Evolutionary conservation across 2,888 invertebrate species (phyloP).

Genomic region (Salpingus planirostris): DNA sequence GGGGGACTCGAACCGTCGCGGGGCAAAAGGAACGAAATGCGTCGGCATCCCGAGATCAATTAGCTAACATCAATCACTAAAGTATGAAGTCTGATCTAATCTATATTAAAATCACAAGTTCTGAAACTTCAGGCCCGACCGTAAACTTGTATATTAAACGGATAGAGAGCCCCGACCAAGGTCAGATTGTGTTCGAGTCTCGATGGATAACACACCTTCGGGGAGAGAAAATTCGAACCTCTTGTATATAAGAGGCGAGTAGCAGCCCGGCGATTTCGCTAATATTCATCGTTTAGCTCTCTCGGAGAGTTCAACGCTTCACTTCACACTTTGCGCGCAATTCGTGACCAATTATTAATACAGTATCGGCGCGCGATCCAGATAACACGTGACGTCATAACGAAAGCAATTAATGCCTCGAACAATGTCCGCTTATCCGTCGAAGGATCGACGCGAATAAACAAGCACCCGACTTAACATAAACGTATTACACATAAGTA

Average conservation of each 20-base stretch:
- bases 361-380: constrained; percentile 16
- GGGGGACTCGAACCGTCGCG: too few relatives aligned
- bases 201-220: too few relatives aligned
- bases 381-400: constrained; percentile 24
- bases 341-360: constrained; percentile 23
- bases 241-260: too few relatives aligned
- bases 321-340: constrained; percentile 12
- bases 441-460: constrained; percentile 30
- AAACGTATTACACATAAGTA: constrained; percentile 26
- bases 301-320: constrained; percentile 6
- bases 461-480: constrained; percentile 30
- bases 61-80: constrained; percentile 27
- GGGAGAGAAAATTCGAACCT: too few relatives aligned
- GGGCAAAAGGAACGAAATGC: constrained; percentile 12
- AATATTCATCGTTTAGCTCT: constrained; percentile 4
- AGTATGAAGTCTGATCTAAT: constrained; percentile 24
- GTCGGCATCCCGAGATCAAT: constrained; percentile 21
- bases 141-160: too few relatives aligned
- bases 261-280: too few relatives aligned
- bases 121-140: too few relatives aligned
- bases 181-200: too few relatives aligned
- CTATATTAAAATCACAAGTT: constrained; percentile 27
- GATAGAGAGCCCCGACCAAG: too few relatives aligned
- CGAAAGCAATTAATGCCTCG: constrained; percentile 29
- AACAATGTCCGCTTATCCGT: constrained; percentile 31